Conservation (phyloP, 2,797 vertebrate species). For the Pseudomugil gertrudae region DNA sequence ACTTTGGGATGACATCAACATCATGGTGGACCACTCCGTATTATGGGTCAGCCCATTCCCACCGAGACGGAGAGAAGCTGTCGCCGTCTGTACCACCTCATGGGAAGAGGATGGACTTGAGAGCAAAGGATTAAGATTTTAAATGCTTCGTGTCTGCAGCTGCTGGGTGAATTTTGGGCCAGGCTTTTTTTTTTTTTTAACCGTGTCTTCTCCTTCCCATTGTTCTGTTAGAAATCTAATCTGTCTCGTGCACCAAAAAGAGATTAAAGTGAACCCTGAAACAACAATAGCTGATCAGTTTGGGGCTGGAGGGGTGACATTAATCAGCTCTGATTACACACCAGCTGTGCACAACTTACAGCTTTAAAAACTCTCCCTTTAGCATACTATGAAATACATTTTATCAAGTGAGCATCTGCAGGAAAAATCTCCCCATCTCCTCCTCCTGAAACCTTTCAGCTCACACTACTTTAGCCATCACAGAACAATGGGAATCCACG, state of each 20-base stretch:
- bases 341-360: conserved; percentile 32
- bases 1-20: conserved; percentile 65
- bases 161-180: conserved; percentile 51
- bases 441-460: conserved; percentile 48
- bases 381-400: conserved; percentile 14
- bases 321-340: conserved; percentile 70
- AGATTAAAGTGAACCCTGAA: conserved; percentile 28
- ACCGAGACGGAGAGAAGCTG: conserved; percentile 48
- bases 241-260: conserved; percentile 52
- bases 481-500: conserved; percentile 82
- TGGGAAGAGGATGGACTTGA: conserved; percentile 29
- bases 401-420: conserved; percentile 23
- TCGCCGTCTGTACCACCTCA: conserved; percentile 31
- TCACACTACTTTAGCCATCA: conserved; percentile 54
- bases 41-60: conserved; percentile 58
- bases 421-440: background rate
- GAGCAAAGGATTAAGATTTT: conserved; percentile 47
- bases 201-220: conserved; percentile 53
- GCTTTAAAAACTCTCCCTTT: conserved; percentile 9
- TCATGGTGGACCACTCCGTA: conserved; percentile 44
- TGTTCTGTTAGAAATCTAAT: conserved; percentile 65
- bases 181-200: conserved; percentile 29
- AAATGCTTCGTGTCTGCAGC: conserved; percentile 47
- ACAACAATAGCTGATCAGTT: conserved; percentile 70
- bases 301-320: conserved; percentile 49